Evolutionary conservation across 2,888 invertebrate genomes (phyloP).

Genomic region (Oxyscelio sp.): DNA sequence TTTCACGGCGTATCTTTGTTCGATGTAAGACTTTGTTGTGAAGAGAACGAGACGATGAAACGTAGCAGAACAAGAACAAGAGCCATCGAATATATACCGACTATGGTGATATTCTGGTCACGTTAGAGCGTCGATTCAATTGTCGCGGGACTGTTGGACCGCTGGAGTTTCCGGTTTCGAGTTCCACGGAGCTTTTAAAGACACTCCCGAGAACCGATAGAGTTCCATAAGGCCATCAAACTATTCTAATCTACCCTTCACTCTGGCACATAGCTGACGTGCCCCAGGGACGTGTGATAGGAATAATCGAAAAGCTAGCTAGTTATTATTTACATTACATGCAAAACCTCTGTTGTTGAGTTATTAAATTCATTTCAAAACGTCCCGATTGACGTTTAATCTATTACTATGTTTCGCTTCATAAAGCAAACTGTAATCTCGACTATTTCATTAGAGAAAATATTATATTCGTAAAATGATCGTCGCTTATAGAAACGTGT

Average conservation of each 20-base stretch:
- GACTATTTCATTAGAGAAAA: no score
- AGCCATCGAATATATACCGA: constrained; percentile 63
- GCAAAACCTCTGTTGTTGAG: constrained; percentile 18
- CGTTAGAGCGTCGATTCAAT: constrained; percentile 85
- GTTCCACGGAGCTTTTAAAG: constrained; percentile 78
- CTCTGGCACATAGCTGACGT: constrained; percentile 62
- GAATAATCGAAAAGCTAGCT: constrained; percentile 67
- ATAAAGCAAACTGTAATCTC: no score
- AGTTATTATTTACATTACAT: constrained; percentile 56
- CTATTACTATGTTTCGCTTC: background rate
- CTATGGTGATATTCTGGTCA: constrained; percentile 82
- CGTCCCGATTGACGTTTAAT: constrained; percentile 24
- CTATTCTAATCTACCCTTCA: constrained; percentile 74
- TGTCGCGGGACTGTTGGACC: constrained; percentile 83
- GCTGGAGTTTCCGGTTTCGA: constrained; percentile 83
- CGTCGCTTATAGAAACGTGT: no score
- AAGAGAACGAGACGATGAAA: constrained; percentile 51
- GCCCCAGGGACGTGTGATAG: constrained; percentile 59
- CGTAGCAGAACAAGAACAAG: constrained; percentile 67
- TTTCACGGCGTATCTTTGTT: constrained; percentile 59
- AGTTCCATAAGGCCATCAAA: constrained; percentile 73
- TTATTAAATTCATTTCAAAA: constrained; percentile 40
- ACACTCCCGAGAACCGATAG: constrained; percentile 74
- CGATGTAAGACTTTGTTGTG: constrained; percentile 49
- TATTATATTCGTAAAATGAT: no score